These are phyloP conservation scores for Caenorhabditis inopinata DNA, from an alignment of 1,140 invertebrate genomes.

Conservation along the genomic window DNA sequence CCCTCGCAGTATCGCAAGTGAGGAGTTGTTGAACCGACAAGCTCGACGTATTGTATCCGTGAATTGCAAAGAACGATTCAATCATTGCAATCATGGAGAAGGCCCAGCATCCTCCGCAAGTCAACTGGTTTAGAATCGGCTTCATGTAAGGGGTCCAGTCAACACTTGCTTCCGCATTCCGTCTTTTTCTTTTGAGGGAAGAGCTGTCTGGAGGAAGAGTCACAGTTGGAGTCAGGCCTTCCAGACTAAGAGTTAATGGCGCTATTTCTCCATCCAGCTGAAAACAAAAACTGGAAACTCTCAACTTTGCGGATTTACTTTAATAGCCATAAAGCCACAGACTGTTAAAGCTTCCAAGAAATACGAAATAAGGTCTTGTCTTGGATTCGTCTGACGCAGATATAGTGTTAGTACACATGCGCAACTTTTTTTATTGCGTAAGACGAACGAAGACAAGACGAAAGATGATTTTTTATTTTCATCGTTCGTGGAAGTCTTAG, in stretches of 20 bases:
- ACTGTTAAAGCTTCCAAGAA: no score
- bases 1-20: conserved; percentile 8
- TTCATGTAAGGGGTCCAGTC: conserved; percentile 36
- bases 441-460: no score
- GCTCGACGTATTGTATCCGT: not conserved
- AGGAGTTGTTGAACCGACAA: conserved; percentile 45
- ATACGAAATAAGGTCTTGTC: no score
- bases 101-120: conserved; percentile 42
- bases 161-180: not conserved
- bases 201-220: not conserved
- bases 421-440: no score
- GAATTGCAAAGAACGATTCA: conserved; percentile 22
- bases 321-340: no score
- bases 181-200: not conserved
- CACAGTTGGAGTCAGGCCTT: not conserved
- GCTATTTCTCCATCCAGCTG: conserved; percentile 29
- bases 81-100: conserved; percentile 40
- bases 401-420: no score
- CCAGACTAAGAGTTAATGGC: not conserved
- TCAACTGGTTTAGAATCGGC: conserved; percentile 17
- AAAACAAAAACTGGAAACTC: not conserved
- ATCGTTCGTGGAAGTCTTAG: no score
- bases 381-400: no score
- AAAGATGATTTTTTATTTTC: no score
- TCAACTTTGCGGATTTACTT: no score